phyloP scores from a whole-genome alignment of 2,888 invertebrate species.

The Lamellibrachia satsuma region DNA sequence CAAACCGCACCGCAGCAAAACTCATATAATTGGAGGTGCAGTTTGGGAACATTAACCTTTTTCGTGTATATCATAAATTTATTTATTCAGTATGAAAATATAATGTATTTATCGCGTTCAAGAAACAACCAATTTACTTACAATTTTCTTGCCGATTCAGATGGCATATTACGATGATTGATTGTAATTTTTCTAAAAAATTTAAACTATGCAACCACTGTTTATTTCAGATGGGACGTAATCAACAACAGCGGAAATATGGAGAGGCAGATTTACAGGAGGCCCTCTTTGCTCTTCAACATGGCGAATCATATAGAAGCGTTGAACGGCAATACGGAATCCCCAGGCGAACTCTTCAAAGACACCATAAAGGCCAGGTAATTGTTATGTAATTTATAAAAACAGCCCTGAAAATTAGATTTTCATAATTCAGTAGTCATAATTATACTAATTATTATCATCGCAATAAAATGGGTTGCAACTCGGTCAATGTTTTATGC shows the following conservation, averaged over 20 bases:
- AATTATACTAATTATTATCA: too few species aligned
- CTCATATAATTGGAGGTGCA: too few species aligned
- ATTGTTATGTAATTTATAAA: too few species aligned
- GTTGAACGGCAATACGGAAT: not conserved
- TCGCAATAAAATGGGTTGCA: too few species aligned
- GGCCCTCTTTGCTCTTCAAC: slow-evolving; percentile 1
- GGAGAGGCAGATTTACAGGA: not conserved
- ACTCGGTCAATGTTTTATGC: not conserved
- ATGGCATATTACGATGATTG: not conserved
- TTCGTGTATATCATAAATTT: not conserved
- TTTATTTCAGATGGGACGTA: not conserved
- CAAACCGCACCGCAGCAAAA: not conserved
- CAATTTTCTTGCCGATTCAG: not conserved
- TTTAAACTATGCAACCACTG: not conserved
- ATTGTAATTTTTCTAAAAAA: not conserved
- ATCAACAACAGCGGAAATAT: not conserved
- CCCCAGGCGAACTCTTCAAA: not conserved
- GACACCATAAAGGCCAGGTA: too few species aligned
- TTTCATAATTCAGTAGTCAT: too few species aligned
- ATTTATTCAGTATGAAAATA: not conserved
- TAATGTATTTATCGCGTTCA: not conserved
- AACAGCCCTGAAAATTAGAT: too few species aligned
- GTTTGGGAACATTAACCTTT: not conserved
- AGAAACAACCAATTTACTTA: not conserved
- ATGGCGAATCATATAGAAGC: slow-evolving; percentile 1